Percentiles rank a stretch among this genome's conserved stretches.
phyloP scores from a whole-genome alignment of 37 sponge, comb jelly and placozoan genomes.

The Agelas oroides region DNA sequence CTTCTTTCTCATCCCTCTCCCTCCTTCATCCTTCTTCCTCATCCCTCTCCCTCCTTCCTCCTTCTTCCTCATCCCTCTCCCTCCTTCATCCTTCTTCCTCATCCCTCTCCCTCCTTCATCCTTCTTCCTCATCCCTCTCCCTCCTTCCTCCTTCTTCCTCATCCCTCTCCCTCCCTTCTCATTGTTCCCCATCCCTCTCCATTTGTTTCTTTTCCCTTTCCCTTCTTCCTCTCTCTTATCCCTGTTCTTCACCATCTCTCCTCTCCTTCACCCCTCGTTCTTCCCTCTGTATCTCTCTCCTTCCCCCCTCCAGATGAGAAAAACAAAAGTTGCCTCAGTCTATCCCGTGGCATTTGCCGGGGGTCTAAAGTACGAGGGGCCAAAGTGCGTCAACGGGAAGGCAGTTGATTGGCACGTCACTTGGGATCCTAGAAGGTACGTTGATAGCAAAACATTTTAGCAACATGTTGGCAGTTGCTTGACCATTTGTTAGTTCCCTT shows the following conservation, averaged over 20 bases:
- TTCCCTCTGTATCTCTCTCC: neutral
- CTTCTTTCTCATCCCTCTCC: neutral
- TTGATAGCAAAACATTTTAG: neutral
- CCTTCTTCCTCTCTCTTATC: too few relatives aligned
- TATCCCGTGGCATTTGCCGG: constrained; percentile 91
- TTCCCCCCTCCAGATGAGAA: constrained; percentile 67
- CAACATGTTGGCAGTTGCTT: neutral
- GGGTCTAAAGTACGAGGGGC: constrained; percentile 84
- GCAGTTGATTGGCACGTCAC: constrained; percentile 67
- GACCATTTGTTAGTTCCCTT: neutral
- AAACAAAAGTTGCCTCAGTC: constrained; percentile 73
- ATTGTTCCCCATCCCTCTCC: too few relatives aligned
- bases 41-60: neutral
- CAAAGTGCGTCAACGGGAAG: constrained; percentile 68
- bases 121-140: too few relatives aligned
- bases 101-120: too few relatives aligned
- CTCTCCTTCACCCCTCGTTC: too few relatives aligned
- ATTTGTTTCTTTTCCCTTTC: too few relatives aligned
- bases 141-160: neutral
- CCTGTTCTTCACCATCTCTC: too few relatives aligned
- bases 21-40: neutral
- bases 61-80: too few relatives aligned
- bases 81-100: neutral
- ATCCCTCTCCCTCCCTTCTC: too few relatives aligned
- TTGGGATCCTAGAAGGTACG: constrained; percentile 23